Evolutionary conservation across 2,113 vertebrate species (phyloP), one percentile per base, ranked within the genome.

Genomic region (Megaceryle maxima): DNA sequence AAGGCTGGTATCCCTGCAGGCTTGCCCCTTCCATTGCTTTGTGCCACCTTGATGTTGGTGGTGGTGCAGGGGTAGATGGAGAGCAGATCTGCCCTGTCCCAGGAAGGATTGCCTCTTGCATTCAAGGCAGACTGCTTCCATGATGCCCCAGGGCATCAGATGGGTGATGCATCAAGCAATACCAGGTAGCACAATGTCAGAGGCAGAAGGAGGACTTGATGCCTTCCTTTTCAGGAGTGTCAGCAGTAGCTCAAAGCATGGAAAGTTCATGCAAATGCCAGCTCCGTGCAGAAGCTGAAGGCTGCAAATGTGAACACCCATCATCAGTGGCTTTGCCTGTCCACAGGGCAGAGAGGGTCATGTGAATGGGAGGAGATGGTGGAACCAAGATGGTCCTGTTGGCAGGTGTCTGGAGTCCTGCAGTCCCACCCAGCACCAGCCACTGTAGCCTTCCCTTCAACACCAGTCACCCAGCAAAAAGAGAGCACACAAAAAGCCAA

Each of bases 231-330:
- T 35, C 43, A 37, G 25, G 11, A 3, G 4, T 39, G 43, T 15
- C 44, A 67, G 10, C 18, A 17, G 25, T 3, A 75, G 64, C 20
- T 75, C 33, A 41, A 75, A 79, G 31, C 26, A n/a, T 6, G 18
- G 35, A 33, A 60, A 48, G 28, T 12, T 64, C 74, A 10, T 3
- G 1, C 25, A 57, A 57, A 57, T 2, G 1, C 4, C 60, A 75
- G 66, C 60, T 72, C 56, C 22, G 4, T 13, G 16, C 37, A 67
- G 26, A 44, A 59, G 9, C 22, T 82, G 46, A 88, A 55, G 37
- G 50, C 28, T 73, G 39, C 19, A 69, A 68, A 35, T 0, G 1
- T 11, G n/a, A 82, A 66, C 26, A 8, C 7, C 11, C 0, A 0
- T 29, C 50, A 66, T 44, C 33, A 62, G 22, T 3, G 20, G 20